Evolutionary conservation across 2,797 vertebrate species (phyloP), one percentile per base, ranked within the genome.

Genomic region (Clarias fuscus): DNA sequence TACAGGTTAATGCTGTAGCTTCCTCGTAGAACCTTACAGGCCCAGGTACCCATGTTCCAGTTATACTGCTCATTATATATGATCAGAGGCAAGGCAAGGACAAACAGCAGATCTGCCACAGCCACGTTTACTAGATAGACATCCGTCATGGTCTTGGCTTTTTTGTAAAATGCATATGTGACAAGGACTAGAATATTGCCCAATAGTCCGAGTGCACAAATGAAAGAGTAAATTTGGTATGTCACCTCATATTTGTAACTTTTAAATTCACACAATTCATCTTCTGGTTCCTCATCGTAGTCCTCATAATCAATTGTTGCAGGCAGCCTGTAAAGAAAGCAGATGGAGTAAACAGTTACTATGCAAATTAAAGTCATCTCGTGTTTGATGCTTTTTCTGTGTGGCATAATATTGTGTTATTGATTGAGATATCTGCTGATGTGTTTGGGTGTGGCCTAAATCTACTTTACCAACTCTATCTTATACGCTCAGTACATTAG

Each of bases 51-150:
- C 72, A 98, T 98, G 14, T 89, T 22, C 98, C 98, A 99, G 0
- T 77, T 0, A 7, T 93, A 89, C 48, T 93, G 93, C n/a, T 97
- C 97, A 81, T 97, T 97, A 91, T 98, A 95, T 30, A 94, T 91
- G 84, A 95, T 94, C 11, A 96, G 90, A 0, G 98, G 98, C 27
- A 99, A 95, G 0, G 96, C 95, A 1, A 96, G 87, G 20, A 97
- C 95, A 27, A 99, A 98, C 0, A 98, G 88, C 40, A 98, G 95
- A 91, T 99, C 98, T 0, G 96, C 95, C 27, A 97, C 88, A 0
- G 98, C 97, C 94, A 99, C 94, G 22, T 98, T 98, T 82, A 97
- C 86, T 33, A 99, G 97, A 68, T 95, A 98, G 10, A 98, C 89
- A 0, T 99, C 98, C 0, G 98, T 99, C 97, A 99, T 97, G 0